Evolutionary conservation across 2,888 invertebrate genomes (phyloP), one percentile per base, ranked within the genome.

Genomic region (Apodemia duryi): DNA sequence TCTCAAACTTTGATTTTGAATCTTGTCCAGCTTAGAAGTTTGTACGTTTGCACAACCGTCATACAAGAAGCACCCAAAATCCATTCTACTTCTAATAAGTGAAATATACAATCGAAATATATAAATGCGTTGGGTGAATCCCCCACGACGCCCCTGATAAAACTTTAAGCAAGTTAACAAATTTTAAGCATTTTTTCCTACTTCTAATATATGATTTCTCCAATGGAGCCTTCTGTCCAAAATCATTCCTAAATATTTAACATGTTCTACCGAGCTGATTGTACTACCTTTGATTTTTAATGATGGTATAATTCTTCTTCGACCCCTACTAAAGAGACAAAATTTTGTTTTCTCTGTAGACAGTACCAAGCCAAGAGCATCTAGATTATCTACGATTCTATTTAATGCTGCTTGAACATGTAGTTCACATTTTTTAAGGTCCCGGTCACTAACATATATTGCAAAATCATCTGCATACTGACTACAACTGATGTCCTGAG

Each of bases 21-120:
- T 69, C 68, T 73, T 73, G 68, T 74, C 74, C 73, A 66, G 6
- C 52, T 64, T 65, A 13, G 32, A 32, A 32, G 64, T 43, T 49
- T 67, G 65, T 32, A 51, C 29, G 21, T 65, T 61, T 21, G 63
- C 67, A 63, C 65, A 63, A 10, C 60, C 63, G 10, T 67, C 57
- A 43, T 67, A 67, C 5, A 67, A n/a, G 21, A 35, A 67, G 11
- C 52, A 61, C 1, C 63, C 63, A n/a, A 65, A 65, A 35, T 67
- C 65, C 13, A 65, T 63, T 49, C 62, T 63, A 49, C 65, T 65
- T 46, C 67, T 65, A 13, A 67, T 52, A 2, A 67, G 4, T 9
- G 67, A 32, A 6, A 65, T 51, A 61, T 63, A 65, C 1, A 65
- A 11, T 28, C 46, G 61, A n/a, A n/a, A n/a, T n/a, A 54, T 54